phyloP scores from a whole-genome alignment of 2,888 invertebrate species.

The Alitta virens region DNA sequence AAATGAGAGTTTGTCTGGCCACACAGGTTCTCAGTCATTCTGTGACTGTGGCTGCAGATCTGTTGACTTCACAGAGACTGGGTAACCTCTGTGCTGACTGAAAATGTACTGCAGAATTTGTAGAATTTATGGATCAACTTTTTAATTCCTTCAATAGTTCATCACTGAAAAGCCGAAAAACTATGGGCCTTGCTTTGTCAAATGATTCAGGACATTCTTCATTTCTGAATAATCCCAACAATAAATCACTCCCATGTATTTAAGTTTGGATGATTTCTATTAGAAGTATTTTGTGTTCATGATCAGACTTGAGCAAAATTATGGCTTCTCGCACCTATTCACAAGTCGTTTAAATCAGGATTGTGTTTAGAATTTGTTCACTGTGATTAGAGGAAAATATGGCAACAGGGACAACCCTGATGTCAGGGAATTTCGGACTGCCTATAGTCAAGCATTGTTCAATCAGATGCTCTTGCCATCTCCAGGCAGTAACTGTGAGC shows the following conservation, averaged over 20 bases:
- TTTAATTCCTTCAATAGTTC: background rate
- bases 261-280: conserved; percentile 10
- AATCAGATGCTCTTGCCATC: no score
- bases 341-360: conserved; percentile 20
- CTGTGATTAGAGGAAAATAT: conserved; percentile 2
- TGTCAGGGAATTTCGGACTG: conserved; percentile 2
- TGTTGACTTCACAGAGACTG: background rate
- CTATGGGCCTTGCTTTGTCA: background rate
- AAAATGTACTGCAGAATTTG: background rate
- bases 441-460: background rate
- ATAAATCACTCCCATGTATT: background rate
- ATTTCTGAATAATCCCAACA: background rate
- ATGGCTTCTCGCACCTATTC: background rate
- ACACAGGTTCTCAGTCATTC: background rate
- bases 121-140: background rate
- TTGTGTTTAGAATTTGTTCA: conserved; percentile 17
- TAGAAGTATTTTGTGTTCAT: background rate
- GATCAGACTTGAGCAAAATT: background rate
- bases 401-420: conserved; percentile 6
- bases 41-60: background rate
- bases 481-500: background rate
- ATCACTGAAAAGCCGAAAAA: background rate
- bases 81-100: background rate
- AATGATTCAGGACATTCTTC: background rate
- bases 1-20: background rate